Evolutionary conservation across 2,888 invertebrate species (phyloP), one percentile per base, ranked within the genome.

Genomic region (Rhogogaster chlorosoma): DNA sequence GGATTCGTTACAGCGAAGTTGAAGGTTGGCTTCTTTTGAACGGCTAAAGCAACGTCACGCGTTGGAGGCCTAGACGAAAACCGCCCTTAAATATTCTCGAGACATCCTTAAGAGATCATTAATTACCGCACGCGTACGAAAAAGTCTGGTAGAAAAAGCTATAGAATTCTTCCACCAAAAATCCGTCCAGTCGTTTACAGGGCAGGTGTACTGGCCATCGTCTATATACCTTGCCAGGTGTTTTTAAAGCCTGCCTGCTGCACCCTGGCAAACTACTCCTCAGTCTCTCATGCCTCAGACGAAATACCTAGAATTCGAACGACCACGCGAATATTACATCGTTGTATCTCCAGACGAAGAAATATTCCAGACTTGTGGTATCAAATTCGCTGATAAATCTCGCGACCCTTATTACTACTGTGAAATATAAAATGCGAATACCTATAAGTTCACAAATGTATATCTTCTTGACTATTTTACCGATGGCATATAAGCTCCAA

Each of bases 1-100:
- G 86, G 88, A 90, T 89, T 89, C 88, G 89, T 88, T 87, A 88
- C 88, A 89, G 87, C 84, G 85, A 78, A 86, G 84, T 86, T 85
- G 85, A 86, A 86, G 86, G 86, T 57, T 83, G 67, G 49, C 78
- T 36, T 32, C 82, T 42, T 49, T 86, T 78, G 83, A 86, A 86
- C 85, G 78, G 82, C 32, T 71, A 7, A 75, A 64, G 45, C 83
- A 53, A 12, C 32, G 29, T 53, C 53, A 49, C 53, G 77, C 32
- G 36, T 42, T 2, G 49, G 26, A 38, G 26, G 0, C 7, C 73
- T 15, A 7, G 38, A 10, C 36, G 9, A n/a, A 22, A 49, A 29
- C 32, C 9, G 18, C 53, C 53, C 32, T 73, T 42, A 22, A 73
- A 22, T 22, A 32, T 67, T 26, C 26, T 26, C 26, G 15, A 12